Base-by-base conservation (phyloP, 2,113 vertebrate species). In the Todiramphus saurophagus region DNA sequence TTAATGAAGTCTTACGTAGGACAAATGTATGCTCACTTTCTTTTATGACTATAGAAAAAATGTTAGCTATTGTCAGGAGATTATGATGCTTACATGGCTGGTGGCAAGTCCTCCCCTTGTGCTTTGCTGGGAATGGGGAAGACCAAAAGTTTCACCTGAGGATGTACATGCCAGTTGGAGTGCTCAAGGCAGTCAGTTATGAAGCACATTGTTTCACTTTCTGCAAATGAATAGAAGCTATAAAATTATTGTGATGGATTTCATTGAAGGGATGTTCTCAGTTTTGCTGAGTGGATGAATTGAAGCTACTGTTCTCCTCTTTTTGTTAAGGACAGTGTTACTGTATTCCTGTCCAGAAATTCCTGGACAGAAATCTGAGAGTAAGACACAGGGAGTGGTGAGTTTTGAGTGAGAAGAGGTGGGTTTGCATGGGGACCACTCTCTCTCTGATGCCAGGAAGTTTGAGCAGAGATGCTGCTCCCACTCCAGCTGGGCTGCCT, bases 381-480 rank as follows among this genome's bases (percentile, higher is more conserved):
- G 19, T 44, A 48, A 9, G 0, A 2, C 2, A 2, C 2, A 31
- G 9, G 51, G 5, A 58, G 14, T 3, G 14, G 50, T 1, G 5
- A 87, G 27, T n/a, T 69, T 58, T 37, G 46, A 25, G 62, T 10
- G 53, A 16, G 18, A 35, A 67, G 37, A 33, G 46, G 23, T 0
- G 15, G 44, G 16, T 9, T 87, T 66, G 33, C 1, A 0, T 3
- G 44, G 53, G 39, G 60, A 75, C 31, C 14, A 30, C 53, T 68
- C 33, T 56, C 28, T 73, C 35, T 8, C n/a, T 9, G 12, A 8
- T 39, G 60, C 48, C 7, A 7, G n/a, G 37, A 3, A 11, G n/a
- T 24, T 24, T 16, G 43, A 23, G 16, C 1, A 5, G 21, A 1
- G 9, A 25, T 30, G 13, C 39, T 70, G 56, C 31, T 74, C 19